Evolutionary conservation across 2,797 vertebrate species (phyloP).

Genomic region (Malacoctenus gilli): DNA sequence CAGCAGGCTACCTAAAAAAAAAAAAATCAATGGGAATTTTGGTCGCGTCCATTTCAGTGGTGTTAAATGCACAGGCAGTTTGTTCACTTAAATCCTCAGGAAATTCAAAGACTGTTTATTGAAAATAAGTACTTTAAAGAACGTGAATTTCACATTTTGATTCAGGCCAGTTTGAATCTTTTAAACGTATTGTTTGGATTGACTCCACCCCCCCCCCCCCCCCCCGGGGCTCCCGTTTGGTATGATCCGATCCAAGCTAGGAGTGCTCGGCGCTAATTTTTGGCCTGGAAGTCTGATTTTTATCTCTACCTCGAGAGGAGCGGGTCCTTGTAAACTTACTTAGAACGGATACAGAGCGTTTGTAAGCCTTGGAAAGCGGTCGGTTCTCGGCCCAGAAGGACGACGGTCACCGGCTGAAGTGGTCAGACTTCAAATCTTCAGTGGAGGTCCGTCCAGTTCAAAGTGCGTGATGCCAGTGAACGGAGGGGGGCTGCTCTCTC

Average conservation of each 20-base stretch:
- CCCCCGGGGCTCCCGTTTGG: slow-evolving; percentile 39
- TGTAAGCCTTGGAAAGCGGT: neutral
- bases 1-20: slow-evolving; percentile 44
- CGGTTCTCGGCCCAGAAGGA: too few species aligned
- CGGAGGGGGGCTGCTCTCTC: slow-evolving; percentile 67
- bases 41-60: slow-evolving; percentile 56
- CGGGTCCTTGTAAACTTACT: neutral
- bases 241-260: slow-evolving; percentile 37
- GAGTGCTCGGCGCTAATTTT: slow-evolving; percentile 55
- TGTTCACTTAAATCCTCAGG: neutral
- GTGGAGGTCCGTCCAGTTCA: slow-evolving; percentile 46
- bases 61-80: rapidly evolving
- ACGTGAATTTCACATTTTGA: too few species aligned
- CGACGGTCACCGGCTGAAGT: too few species aligned
- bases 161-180: neutral
- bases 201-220: neutral
- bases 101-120: rapidly evolving
- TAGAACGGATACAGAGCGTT: too few species aligned
- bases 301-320: neutral
- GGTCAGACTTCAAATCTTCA: too few species aligned
- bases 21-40: slow-evolving; percentile 66
- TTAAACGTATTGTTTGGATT: neutral
- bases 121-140: too few species aligned
- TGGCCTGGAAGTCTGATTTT: slow-evolving; percentile 20
- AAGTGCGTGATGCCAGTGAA: slow-evolving; percentile 79